Conservation (phyloP, 2,797 vertebrate genomes). For the Artibeus jamaicensis region DNA sequence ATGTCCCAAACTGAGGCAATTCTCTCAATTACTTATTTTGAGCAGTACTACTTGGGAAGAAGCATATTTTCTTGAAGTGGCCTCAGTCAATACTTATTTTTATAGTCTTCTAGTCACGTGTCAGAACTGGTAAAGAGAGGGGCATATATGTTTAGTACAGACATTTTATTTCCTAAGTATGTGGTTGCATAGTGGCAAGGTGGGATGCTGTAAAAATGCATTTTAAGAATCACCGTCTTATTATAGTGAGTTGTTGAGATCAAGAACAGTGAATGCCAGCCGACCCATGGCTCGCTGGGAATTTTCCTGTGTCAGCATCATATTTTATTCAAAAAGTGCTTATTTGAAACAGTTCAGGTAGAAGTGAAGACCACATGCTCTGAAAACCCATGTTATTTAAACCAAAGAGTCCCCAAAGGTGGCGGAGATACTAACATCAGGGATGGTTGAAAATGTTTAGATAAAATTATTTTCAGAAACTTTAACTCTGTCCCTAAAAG, state of each 20-base stretch:
- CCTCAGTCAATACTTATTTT: slow-evolving; percentile 4
- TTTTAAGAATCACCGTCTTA: slow-evolving; percentile 11
- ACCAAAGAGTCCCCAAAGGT: neutral
- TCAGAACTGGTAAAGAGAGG: neutral
- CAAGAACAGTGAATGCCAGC: neutral
- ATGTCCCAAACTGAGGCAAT: neutral
- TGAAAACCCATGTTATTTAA: neutral
- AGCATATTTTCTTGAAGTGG: neutral
- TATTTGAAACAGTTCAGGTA: slow-evolving; percentile 40
- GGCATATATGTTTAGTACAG: slow-evolving; percentile 16
- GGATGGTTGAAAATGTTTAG: neutral
- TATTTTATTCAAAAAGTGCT: slow-evolving; percentile 23
- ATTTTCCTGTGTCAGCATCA: neutral
- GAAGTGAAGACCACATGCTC: neutral
- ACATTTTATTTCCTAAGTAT: neutral
- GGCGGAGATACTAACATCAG: neutral
- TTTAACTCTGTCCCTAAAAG: neutral
- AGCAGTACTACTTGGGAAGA: neutral
- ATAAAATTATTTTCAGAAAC: slow-evolving; percentile 11
- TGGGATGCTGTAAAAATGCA: neutral
- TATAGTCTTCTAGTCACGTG: neutral
- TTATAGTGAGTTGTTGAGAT: neutral
- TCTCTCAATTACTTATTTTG: neutral
- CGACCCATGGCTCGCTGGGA: neutral
- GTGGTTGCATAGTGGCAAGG: neutral